Evolutionary conservation across 2,113 vertebrate genomes (phyloP).

Genomic region (Chloebia gouldiae): DNA sequence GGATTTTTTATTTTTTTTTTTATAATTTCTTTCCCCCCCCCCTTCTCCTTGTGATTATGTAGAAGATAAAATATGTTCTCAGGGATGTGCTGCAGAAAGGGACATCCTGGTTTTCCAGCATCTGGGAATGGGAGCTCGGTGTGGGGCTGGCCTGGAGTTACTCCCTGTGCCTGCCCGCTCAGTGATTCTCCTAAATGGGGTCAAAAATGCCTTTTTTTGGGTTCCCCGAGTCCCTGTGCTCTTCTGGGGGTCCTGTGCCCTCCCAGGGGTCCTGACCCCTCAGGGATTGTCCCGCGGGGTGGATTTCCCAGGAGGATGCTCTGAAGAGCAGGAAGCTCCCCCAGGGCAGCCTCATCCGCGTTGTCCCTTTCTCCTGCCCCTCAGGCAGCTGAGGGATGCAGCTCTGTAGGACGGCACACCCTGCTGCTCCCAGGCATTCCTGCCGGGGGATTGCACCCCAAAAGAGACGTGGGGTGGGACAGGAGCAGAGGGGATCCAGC

Average conservation of each 20-base stretch:
- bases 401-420: background rate
- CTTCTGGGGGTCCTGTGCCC: accelerated
- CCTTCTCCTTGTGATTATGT: background rate
- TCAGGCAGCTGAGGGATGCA: background rate
- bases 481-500: background rate
- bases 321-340: background rate
- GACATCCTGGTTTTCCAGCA: background rate
- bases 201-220: accelerated
- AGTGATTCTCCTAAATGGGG: accelerated
- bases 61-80: slow-evolving; percentile 23
- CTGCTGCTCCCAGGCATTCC: background rate
- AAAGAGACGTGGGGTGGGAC: background rate
- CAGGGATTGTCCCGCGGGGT: background rate
- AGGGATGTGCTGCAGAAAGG: background rate
- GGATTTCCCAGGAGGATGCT: background rate
- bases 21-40: background rate
- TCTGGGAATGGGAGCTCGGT: background rate
- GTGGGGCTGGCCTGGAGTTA: background rate
- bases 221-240: background rate
- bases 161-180: accelerated
- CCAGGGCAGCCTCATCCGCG: background rate
- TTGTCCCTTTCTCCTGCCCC: background rate
- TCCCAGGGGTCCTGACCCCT: background rate
- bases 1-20: background rate
- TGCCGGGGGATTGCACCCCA: background rate